Evolutionary conservation across 1,140 invertebrate species (phyloP), one percentile per base, ranked within the genome.

Genomic region (Glomeris maerens): DNA sequence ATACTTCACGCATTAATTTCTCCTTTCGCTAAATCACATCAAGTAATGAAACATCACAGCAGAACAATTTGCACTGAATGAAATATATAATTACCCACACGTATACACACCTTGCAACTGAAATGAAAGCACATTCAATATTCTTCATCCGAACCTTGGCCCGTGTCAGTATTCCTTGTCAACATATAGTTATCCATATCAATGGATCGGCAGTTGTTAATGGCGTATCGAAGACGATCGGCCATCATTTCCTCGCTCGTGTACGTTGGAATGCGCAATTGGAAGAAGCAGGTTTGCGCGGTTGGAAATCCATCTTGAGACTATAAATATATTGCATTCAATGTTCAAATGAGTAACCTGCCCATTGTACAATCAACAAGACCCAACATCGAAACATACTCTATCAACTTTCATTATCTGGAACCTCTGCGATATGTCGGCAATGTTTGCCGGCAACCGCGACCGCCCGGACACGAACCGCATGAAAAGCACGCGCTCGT

Each of bases 111-210:
- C 31, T 36, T 36, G 10, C 10, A 10, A 36, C 10, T 10, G 10
- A 36, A 36, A 10, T 36, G 31, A 13, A 10, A 10, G 31, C 31
- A 36, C 31, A 10, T 17, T 36, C 31, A 50, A 22, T 45, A 44
- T 26, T 77, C 73, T 45, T 76, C 74, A 46, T 74, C 74, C 10
- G 73, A 74, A 20, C 60, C 64, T 27, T 64, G 58, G 13, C 67
- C 69, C 29, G 68, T 61, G 51, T 78, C 76, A 10, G 70, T 66
- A 59, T 79, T 79, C 39, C 78, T 65, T 5, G 75, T 74, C 44
- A 81, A 64, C 78, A 80, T 81, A 61, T 81, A 81, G 62, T 79
- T 79, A 60, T 81, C 78, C 78, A 80, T 79, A 62, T 81, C 79
- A 42, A 81, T 81, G 3, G 76, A 77, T n/a, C 75, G 71, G 57